Base-by-base conservation (phyloP, 2,797 vertebrate genomes). In the Sebastes itinus region DNA sequence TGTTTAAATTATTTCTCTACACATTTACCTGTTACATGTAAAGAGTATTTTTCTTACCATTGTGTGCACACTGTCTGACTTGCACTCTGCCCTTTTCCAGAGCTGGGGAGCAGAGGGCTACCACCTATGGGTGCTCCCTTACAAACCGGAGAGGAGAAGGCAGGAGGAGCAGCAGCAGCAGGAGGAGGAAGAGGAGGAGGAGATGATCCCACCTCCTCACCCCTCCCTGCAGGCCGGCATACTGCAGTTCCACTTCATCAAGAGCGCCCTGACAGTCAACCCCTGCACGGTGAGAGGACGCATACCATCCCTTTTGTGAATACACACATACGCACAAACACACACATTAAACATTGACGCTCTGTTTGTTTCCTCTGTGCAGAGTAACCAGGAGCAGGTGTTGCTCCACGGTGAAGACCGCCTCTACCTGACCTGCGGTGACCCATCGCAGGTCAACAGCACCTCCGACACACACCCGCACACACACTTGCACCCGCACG, bases 371-470 rank as follows among this genome's bases (percentile, higher is more conserved):
- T 55, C 23, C 32, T 79, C 23, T 60, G 23, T 61, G 16, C 91
- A 99, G 99, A 99, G 97, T 94, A 99, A 98, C 92, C 99, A 99
- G 94, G 99, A 99, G 83, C 99, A 99, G 92, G 98, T 99, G 82
- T 92, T 99, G 10, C 97, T 99, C 82, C 98, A 99, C 14, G 98
- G 99, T 12, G 99, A 99, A 87, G 99, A 99, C 92, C 97, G 98
- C 23, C 96, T 99, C 62, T 98, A 99, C 93, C 95, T 99, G 95
- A 99, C 98, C 89, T 99, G 97, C 58, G 98, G 98, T 18, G 98
- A 99, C 89, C 95, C 97, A 35, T 92, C 96, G 30, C 99, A 98
- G 91, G 93, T 95, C 72, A 96, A 98, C 94, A 96, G 89, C 92
- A 82, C 93, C 72, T 91, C 95, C 46, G 96, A 94, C 73, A 81